Conservation (phyloP, 1,140 invertebrate species). For the Caenorhabditis inopinata region DNA sequence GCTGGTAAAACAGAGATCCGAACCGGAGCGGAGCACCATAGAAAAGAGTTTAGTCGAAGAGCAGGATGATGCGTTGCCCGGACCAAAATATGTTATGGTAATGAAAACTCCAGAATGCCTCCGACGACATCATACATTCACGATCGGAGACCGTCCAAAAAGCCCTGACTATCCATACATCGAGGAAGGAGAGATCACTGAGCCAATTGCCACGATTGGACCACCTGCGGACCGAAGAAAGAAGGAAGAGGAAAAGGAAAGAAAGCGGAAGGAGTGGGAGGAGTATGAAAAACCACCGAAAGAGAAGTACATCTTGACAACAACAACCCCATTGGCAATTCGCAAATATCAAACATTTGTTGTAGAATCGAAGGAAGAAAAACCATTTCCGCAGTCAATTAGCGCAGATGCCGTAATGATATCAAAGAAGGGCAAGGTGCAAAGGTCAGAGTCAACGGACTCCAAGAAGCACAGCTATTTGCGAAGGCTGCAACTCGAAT, state of each 20-base stretch:
- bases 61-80: not conserved
- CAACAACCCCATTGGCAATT: constrained; percentile 27
- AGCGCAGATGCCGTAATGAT: constrained; percentile 21
- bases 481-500: not conserved
- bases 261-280: constrained; percentile 16
- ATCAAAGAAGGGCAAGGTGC: not conserved
- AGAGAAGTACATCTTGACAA: constrained; percentile 12
- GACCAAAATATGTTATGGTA: constrained; percentile 18
- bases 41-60: not conserved
- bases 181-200: constrained; percentile 26
- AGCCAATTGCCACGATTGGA: constrained; percentile 35
- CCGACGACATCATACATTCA: constrained; percentile 38
- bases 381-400: not conserved
- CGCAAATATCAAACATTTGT: constrained; percentile 39
- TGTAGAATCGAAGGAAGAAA: constrained; percentile 14
- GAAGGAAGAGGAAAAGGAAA: constrained; percentile 15
- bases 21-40: not conserved
- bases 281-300: not conserved
- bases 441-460: not conserved
- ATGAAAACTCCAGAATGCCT: constrained; percentile 35
- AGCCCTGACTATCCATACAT: constrained; percentile 35
- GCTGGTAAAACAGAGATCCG: constrained; percentile 7
- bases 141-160: constrained; percentile 17
- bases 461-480: constrained; percentile 25
- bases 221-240: not conserved